phyloP scores from a whole-genome alignment of 2,113 vertebrate species.

The Hippocampus zosterae region DNA sequence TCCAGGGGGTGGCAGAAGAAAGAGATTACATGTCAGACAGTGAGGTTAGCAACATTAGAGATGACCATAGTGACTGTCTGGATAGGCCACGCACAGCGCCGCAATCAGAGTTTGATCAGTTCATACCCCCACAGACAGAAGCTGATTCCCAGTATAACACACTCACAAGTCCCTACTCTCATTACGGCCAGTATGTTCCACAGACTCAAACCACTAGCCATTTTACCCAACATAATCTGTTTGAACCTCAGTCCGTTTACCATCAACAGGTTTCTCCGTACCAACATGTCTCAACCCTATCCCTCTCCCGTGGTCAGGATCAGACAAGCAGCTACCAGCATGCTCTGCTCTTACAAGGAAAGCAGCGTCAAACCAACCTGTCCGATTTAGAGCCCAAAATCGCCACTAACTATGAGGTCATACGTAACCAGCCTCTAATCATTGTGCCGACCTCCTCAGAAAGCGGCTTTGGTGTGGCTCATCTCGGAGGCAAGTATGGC shows the following conservation, averaged over 20 bases:
- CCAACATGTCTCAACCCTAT: constrained; percentile 81
- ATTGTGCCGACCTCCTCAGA: constrained; percentile 90
- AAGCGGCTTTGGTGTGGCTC: constrained; percentile 82
- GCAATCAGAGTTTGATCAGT: constrained; percentile 91
- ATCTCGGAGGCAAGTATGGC: constrained; percentile 86
- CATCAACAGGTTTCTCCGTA: constrained; percentile 92
- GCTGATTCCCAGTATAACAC: constrained; percentile 88
- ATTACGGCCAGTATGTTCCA: constrained; percentile 85
- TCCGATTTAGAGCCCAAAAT: constrained; percentile 91
- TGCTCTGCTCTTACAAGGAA: constrained; percentile 86
- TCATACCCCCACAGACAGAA: constrained; percentile 91
- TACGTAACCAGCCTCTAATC: constrained; percentile 90
- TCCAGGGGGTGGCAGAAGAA: constrained; percentile 97
- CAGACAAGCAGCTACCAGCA: constrained; percentile 85
- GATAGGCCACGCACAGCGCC: constrained; percentile 93
- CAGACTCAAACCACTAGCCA: constrained; percentile 89
- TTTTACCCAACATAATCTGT: constrained; percentile 87
- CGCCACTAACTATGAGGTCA: constrained; percentile 90
- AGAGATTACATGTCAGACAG: constrained; percentile 99
- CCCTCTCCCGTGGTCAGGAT: constrained; percentile 74
- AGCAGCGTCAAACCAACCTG: constrained; percentile 81
- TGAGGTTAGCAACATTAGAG: constrained; percentile 91
- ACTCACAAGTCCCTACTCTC: constrained; percentile 87
- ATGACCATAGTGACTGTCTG: constrained; percentile 80
- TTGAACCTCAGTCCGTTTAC: constrained; percentile 88